Evolutionary conservation across 2,888 invertebrate genomes (phyloP).

Genomic region (Marasmarcha lunaedactyla): DNA sequence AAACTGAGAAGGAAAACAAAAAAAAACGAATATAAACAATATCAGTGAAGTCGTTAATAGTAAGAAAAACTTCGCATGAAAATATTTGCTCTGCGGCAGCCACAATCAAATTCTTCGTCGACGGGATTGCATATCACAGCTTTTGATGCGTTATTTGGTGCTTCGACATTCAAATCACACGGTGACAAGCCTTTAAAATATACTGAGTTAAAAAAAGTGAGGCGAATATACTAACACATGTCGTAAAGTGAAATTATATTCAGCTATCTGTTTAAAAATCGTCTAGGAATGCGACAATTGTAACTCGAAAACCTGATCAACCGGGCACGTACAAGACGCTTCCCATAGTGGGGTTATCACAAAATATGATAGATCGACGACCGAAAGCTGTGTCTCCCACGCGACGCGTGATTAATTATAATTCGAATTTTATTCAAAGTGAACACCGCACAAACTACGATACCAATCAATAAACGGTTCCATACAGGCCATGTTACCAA

Average conservation of each 20-base stretch:
- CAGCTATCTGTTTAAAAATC: too few relatives aligned
- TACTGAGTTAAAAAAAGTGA: too few relatives aligned
- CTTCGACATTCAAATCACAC: too few relatives aligned
- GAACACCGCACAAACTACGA: constrained; percentile 68
- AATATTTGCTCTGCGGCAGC: constrained; percentile 36
- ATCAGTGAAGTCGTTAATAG: too few relatives aligned
- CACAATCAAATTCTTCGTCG: constrained; percentile 56
- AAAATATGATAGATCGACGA: constrained; percentile 68
- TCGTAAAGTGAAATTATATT: too few relatives aligned
- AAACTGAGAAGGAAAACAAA: too few relatives aligned
- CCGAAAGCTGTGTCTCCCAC: constrained; percentile 63
- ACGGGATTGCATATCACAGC: constrained; percentile 49
- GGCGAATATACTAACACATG: too few relatives aligned
- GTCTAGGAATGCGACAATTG: constrained; percentile 23
- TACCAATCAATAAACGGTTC: constrained; percentile 71
- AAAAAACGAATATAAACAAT: too few relatives aligned
- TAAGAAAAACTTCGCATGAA: too few relatives aligned
- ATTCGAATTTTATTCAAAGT: constrained; percentile 72
- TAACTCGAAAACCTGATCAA: constrained; percentile 42
- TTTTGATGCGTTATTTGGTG: constrained; percentile 38
- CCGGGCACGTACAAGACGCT: constrained; percentile 58
- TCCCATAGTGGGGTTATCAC: constrained; percentile 63
- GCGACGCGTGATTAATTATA: constrained; percentile 68
- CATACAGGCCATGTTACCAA: constrained; percentile 63
- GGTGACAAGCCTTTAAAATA: too few relatives aligned